Evolutionary conservation across 2,888 invertebrate species (phyloP), one percentile per base, ranked within the genome.

Genomic region (Petrolisthes manimaculis): DNA sequence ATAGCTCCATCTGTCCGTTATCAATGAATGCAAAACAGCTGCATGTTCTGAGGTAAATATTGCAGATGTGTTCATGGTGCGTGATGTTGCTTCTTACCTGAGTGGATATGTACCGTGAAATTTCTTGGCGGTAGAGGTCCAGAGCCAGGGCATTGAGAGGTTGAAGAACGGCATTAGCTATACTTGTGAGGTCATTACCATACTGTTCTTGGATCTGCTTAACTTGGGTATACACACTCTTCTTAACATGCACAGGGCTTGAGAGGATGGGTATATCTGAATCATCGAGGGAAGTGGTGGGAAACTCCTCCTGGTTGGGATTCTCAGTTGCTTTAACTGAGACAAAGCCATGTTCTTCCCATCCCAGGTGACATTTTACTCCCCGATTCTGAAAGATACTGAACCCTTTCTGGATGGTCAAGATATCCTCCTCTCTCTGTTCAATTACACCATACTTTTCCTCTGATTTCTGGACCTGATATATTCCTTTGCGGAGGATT

Each of bases 311-410:
- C 53, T 79, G 54, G 18, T 51, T n/a, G 14, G 6, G 71, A n/a
- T 12, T n/a, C n/a, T 82, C 67, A 14, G n/a, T 37, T 4, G n/a
- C 82, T n/a, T 6, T 69, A 6, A 82, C 82, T 6, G 82, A 82
- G 14, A 82, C 82, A 82, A 82, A 82, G 67, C 82, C 82, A 12
- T 82, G 82, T 14, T 82, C 82, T 69, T 82, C 82, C 82, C 82
- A 82, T 8, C 82, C 82, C 8, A 51, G 69, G 69, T 82, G 82
- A 14, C 82, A 82, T n/a, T n/a, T n/a, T 53, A 82, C 82, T n/a
- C 82, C 82, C 9, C 69, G 24, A 51, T n/a, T 51, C 53, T 82
- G 67, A 1, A 53, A 54, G 6, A 82, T 37, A 69, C 82, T 82
- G 51, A 82, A 69, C 12, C 67, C 82, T 24, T 69, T 82, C 82